phyloP scores from a whole-genome alignment of 2,888 invertebrate species.

The Allophyes oxyacanthae region DNA sequence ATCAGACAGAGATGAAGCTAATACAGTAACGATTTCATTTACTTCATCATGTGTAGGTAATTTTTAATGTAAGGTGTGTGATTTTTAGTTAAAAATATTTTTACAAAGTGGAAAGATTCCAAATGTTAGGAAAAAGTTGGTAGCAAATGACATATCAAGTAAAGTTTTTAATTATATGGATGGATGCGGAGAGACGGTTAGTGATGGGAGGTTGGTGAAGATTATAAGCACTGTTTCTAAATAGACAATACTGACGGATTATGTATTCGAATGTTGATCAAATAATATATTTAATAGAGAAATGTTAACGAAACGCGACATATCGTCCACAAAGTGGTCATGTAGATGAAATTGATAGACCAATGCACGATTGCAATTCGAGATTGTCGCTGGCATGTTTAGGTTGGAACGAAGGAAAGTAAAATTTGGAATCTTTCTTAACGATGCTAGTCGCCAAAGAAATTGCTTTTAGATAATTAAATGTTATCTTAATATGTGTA shows the following conservation, averaged over 20 bases:
- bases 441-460: slow-evolving; percentile 86
- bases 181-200: slow-evolving; percentile 72
- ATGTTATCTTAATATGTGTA: slow-evolving; percentile 82
- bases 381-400: slow-evolving; percentile 48
- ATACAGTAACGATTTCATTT: slow-evolving; percentile 49
- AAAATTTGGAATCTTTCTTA: slow-evolving; percentile 88
- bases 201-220: slow-evolving; percentile 72
- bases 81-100: slow-evolving; percentile 83
- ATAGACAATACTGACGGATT: slow-evolving; percentile 84
- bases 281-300: slow-evolving; percentile 85
- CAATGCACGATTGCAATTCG: slow-evolving; percentile 38
- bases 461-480: slow-evolving; percentile 84
- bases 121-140: slow-evolving; percentile 79
- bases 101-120: slow-evolving; percentile 86
- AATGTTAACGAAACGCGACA: slow-evolving; percentile 82
- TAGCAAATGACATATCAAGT: slow-evolving; percentile 88
- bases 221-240: slow-evolving; percentile 76
- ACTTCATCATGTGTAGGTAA: slow-evolving; percentile 77
- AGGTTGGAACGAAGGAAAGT: slow-evolving; percentile 55
- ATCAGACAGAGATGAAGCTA: slow-evolving; percentile 42
- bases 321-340: slow-evolving; percentile 87
- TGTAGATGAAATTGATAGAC: slow-evolving; percentile 59
- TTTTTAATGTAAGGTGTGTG: slow-evolving; percentile 83
- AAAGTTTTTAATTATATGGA: slow-evolving; percentile 81
- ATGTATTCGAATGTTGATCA: slow-evolving; percentile 79